Evolutionary conservation across 2,113 vertebrate species (phyloP).

Genomic region (Rhea pennata): DNA sequence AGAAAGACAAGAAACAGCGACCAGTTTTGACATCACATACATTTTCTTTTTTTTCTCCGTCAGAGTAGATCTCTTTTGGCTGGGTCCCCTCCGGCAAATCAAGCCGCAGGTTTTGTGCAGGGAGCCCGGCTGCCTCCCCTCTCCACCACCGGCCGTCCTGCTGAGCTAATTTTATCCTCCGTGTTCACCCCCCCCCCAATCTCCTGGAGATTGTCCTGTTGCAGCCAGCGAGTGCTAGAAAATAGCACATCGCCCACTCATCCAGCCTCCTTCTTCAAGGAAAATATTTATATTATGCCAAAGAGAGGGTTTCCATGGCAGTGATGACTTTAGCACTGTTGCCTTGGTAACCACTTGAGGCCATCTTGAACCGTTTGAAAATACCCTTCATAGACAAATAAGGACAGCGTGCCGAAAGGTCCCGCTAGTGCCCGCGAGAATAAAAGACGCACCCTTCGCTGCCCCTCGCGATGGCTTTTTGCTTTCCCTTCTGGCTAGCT

Average conservation of each 20-base stretch:
- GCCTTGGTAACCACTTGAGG: slow-evolving; percentile 77
- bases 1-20: neutral
- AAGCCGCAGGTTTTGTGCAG: neutral
- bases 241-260: slow-evolving; percentile 80
- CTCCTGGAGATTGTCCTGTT: slow-evolving; percentile 54
- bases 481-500: neutral
- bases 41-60: neutral
- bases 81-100: neutral
- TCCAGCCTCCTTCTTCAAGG: slow-evolving; percentile 73
- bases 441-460: neutral
- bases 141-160: neutral
- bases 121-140: slow-evolving; percentile 27
- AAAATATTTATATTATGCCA: slow-evolving; percentile 84
- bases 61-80: neutral
- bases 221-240: slow-evolving; percentile 69
- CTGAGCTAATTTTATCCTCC: slow-evolving; percentile 64
- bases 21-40: neutral
- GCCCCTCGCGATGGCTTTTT: neutral
- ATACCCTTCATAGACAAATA: slow-evolving; percentile 75
- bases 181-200: neutral
- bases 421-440: neutral
- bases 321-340: slow-evolving; percentile 74
- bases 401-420: slow-evolving; percentile 66
- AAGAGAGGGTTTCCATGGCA: slow-evolving; percentile 82
- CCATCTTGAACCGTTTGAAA: slow-evolving; percentile 75